Evolutionary conservation across 2,113 vertebrate genomes (phyloP).

Genomic region (Tringa solitaria): DNA sequence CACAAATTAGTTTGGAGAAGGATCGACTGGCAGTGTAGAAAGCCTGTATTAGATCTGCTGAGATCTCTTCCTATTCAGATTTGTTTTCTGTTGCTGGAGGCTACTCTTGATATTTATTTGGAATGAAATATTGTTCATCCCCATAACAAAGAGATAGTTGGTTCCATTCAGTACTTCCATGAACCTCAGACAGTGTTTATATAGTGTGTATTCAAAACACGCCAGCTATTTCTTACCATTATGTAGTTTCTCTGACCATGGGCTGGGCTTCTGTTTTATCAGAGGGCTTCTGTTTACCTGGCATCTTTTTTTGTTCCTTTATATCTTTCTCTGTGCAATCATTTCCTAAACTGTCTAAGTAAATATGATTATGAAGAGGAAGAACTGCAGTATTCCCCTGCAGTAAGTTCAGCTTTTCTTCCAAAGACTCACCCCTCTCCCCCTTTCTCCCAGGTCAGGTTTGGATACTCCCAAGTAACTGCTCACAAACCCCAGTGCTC

Average conservation of each 20-base stretch:
- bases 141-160: slow-evolving; percentile 14
- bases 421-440: neutral
- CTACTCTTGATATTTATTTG: slow-evolving; percentile 62
- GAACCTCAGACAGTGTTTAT: slow-evolving; percentile 21
- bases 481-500: neutral
- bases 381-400: neutral
- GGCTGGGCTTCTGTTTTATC: neutral
- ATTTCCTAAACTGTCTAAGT: neutral
- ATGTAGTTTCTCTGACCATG: neutral
- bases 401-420: neutral
- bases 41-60: slow-evolving; percentile 58
- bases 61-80: slow-evolving; percentile 59
- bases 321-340: neutral
- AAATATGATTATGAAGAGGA: neutral
- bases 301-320: neutral
- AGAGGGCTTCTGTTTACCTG: neutral
- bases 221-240: slow-evolving; percentile 27
- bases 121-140: slow-evolving; percentile 62
- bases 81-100: slow-evolving; percentile 63
- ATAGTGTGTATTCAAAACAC: neutral
- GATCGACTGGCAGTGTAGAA: slow-evolving; percentile 39
- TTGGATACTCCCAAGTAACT: neutral
- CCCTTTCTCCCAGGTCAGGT: neutral
- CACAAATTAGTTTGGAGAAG: slow-evolving; percentile 63
- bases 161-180: slow-evolving; percentile 23